Conservation (phyloP, 1,140 invertebrate species). For the Nasonia giraulti region DNA sequence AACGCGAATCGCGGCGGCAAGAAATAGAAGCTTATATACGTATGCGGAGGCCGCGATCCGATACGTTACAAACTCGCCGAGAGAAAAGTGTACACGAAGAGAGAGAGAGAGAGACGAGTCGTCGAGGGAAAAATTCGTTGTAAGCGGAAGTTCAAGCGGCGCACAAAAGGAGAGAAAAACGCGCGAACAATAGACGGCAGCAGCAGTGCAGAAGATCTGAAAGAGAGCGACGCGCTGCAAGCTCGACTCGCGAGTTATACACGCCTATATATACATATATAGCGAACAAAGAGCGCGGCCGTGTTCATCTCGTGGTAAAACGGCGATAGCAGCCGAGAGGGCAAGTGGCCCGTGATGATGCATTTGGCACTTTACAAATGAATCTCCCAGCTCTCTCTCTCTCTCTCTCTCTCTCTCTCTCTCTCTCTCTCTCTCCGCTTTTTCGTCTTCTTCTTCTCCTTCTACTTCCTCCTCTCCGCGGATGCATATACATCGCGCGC, state of each 20-base stretch:
- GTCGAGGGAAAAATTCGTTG: constrained; percentile 38
- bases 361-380: constrained; percentile 52
- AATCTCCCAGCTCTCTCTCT: constrained; percentile 11
- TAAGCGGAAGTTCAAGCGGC: constrained; percentile 30
- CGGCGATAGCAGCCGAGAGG: constrained; percentile 42
- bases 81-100: neutral
- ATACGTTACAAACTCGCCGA: neutral
- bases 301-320: constrained; percentile 46
- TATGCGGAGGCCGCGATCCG: neutral
- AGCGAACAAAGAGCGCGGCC: constrained; percentile 17
- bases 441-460: neutral
- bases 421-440: neutral
- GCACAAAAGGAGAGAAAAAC: constrained; percentile 37
- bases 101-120: neutral
- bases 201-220: neutral
- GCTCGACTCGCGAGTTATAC: neutral
- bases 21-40: neutral
- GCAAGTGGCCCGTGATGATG: constrained; percentile 51
- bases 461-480: neutral
- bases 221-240: neutral
- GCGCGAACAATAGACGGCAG: constrained; percentile 18
- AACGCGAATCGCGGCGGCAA: neutral
- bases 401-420: neutral
- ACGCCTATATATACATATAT: neutral
- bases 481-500: neutral